Percentiles rank a stretch among this genome's conserved stretches.
These are phyloP conservation scores for Cryptus viduatorius DNA, from an alignment of 2,888 invertebrate species.

Conservation along the genomic window DNA sequence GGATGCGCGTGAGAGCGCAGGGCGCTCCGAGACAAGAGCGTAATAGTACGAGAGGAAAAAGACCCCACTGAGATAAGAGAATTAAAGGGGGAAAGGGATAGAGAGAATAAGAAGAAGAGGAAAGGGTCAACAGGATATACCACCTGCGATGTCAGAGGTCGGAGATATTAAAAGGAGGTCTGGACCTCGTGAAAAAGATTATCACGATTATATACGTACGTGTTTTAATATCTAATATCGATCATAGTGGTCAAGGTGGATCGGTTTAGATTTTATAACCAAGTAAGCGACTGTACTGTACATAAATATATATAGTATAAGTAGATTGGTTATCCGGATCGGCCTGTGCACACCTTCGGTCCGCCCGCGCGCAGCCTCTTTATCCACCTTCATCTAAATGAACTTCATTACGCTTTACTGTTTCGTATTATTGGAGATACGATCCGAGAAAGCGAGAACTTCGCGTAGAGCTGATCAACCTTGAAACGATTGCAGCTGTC, in stretches of 20 bases:
- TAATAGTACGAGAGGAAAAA: slow-evolving; percentile 34
- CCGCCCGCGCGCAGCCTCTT: slow-evolving; percentile 45
- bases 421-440: slow-evolving; percentile 76
- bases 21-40: slow-evolving; percentile 39
- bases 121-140: slow-evolving; percentile 72
- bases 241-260: slow-evolving; percentile 28
- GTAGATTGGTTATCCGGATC: slow-evolving; percentile 10
- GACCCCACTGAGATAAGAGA: slow-evolving; percentile 44
- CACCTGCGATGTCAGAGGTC: slow-evolving; percentile 72
- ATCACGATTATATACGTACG: slow-evolving; percentile 47
- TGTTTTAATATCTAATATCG: slow-evolving; percentile 43
- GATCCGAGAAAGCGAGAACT: slow-evolving; percentile 67
- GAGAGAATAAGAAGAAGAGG: slow-evolving; percentile 51
- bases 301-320: background rate
- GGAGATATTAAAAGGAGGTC: slow-evolving; percentile 68
- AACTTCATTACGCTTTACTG: slow-evolving; percentile 78
- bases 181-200: slow-evolving; percentile 48
- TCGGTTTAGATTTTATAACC: background rate
- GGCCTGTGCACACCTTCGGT: slow-evolving; percentile 27
- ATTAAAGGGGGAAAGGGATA: slow-evolving; percentile 63
- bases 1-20: slow-evolving; percentile 60
- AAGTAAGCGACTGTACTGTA: background rate
- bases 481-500: slow-evolving; percentile 39
- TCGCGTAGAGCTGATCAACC: slow-evolving; percentile 34
- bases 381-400: slow-evolving; percentile 78